A percentile compares a stretch with the other conserved stretches of the same genome.
Conservation (phyloP, 2,888 invertebrate genomes). For the Noctua pronuba region DNA sequence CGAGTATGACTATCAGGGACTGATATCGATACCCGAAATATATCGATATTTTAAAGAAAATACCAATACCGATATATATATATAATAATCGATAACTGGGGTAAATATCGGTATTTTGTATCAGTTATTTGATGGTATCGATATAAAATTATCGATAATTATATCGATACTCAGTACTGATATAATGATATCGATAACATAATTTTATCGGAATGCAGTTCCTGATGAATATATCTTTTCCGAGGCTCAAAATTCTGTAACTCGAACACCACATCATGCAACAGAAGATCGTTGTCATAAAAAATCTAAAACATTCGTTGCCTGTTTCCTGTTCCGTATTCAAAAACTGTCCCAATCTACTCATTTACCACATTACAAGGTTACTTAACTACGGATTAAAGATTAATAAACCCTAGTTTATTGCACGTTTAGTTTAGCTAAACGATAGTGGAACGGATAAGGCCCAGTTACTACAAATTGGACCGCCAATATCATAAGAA, state of each 20-base stretch:
- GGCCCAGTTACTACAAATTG: conserved; percentile 42
- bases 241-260: neutral
- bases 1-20: neutral
- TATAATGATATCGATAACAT: too few relatives aligned
- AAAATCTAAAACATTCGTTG: neutral
- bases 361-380: conserved; percentile 8
- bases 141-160: too few relatives aligned
- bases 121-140: too few relatives aligned
- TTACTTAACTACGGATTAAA: conserved; percentile 27
- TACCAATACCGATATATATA: too few relatives aligned
- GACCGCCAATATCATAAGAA: conserved; percentile 37
- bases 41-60: too few relatives aligned
- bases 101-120: too few relatives aligned
- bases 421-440: neutral
- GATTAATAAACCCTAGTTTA: conserved; percentile 35
- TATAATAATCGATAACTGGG: too few relatives aligned
- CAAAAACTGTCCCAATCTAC: neutral
- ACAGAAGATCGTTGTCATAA: neutral
- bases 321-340: neutral
- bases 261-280: neutral
- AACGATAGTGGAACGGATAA: conserved; percentile 47
- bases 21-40: too few relatives aligned
- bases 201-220: too few relatives aligned
- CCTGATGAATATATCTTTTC: too few relatives aligned
- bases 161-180: too few relatives aligned